phyloP scores from a whole-genome alignment of 2,797 vertebrate species.

The Poeciliopsis presidionis region DNA sequence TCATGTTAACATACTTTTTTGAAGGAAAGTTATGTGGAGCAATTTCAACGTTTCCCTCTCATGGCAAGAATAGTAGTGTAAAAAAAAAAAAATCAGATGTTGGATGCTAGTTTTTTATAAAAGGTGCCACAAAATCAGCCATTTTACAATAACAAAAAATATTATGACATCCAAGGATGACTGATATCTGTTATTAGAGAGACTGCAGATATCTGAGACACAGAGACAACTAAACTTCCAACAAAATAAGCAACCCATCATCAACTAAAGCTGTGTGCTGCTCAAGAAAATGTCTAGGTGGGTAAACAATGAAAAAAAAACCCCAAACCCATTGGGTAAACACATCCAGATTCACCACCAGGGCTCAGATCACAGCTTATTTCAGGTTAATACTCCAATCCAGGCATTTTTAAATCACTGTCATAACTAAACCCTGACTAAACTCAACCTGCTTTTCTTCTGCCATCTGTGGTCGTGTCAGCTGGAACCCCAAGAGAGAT shows the following conservation, averaged over 20 bases:
- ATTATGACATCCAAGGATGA: too few species aligned
- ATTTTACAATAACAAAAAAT: too few species aligned
- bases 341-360: neutral
- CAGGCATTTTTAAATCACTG: neutral
- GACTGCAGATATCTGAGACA: neutral
- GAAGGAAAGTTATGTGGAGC: too few species aligned
- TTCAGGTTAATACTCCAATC: neutral
- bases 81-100: too few species aligned
- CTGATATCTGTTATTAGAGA: neutral
- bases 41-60: too few species aligned
- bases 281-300: neutral
- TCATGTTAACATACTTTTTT: too few species aligned
- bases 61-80: too few species aligned
- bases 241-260: neutral
- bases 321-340: neutral
- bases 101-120: too few species aligned
- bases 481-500: neutral
- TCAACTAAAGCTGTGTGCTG: neutral
- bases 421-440: neutral
- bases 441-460: neutral
- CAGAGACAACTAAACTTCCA: neutral
- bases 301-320: neutral
- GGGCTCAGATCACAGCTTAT: neutral
- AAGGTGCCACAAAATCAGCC: too few species aligned
- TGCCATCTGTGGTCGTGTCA: neutral